A percentile compares a stretch with the other conserved stretches of the same genome.
phyloP scores from a whole-genome alignment of 2,888 invertebrate species.

The Rhaphigaster nebulosa region DNA sequence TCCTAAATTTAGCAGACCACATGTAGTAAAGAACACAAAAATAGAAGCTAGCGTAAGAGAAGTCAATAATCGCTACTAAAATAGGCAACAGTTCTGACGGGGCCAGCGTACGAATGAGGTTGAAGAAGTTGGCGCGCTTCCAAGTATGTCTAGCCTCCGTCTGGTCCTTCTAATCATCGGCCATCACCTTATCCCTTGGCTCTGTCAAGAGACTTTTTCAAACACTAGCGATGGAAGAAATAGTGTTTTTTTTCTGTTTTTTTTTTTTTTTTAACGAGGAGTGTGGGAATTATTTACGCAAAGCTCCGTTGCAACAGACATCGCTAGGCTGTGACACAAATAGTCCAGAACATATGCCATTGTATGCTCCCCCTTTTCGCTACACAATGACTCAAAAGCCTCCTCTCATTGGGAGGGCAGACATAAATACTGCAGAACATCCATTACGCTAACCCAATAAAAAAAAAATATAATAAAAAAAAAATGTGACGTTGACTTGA shows the following conservation, averaged over 20 bases:
- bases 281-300: not conserved
- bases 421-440: not conserved
- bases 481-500: too few species aligned
- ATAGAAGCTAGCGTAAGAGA: not conserved
- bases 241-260: not conserved
- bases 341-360: slow-evolving; percentile 11
- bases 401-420: not conserved
- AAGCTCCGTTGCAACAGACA: not conserved
- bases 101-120: not conserved
- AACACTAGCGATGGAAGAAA: not conserved
- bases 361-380: not conserved
- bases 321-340: not conserved
- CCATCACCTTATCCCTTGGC: not conserved
- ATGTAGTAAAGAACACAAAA: not conserved
- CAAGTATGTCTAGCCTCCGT: slow-evolving; percentile 29
- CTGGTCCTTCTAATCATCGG: not conserved
- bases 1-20: not conserved
- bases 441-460: not conserved
- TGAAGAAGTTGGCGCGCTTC: not conserved
- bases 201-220: not conserved
- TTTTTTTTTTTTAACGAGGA: not conserved
- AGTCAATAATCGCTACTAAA: slow-evolving; percentile 16
- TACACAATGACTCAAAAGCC: slow-evolving; percentile 5
- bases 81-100: not conserved
- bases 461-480: too few species aligned